Base-by-base conservation (phyloP, 1,140 invertebrate genomes). In the Papilio polyxenes region DNA sequence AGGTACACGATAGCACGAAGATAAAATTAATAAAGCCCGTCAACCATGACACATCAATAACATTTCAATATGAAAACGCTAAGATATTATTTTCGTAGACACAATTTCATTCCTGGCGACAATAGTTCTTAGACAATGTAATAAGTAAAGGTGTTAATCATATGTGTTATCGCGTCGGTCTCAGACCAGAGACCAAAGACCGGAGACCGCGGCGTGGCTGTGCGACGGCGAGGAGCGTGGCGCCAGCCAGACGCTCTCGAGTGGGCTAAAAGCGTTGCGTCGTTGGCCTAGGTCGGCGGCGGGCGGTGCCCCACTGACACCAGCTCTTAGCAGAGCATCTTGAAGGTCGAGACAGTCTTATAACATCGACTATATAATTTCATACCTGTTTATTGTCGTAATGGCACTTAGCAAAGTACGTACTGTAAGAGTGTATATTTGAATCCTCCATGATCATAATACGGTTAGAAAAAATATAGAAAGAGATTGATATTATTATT, bases 221-320 rank as follows among this genome's bases (percentile, higher is more conserved):
- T 11, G 20, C 11, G 5, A 20, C 75, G 23, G 75, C 20, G 8
- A 3, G 31, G 3, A 4, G 65, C 65, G 65, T 31, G 65, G 65
- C 65, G 65, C 65, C 48, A 48, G 75, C 20, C 75, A 76, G 75
- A 76, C 75, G 75, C 20, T 53, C 75, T 76, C 49, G 20, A 76
- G 75, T 76, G 75, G 75, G 48, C 75, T 76, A 76, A 76, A 76
- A 76, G 75, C 75, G 75, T 13, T 9, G 20, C 75, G 75, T 49
- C 75, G 75, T 76, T 76, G 48, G 75, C 44, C 75, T 76, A 76
- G 75, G 75, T 76, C 75, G 75, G 75, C 44, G n/a, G n/a, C n/a
- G n/a, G 8, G 10, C 75, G 20, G 48, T 76, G 75, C 75, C 75
- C 75, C 48, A 76, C 75, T 76, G 49, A 76, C n/a, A 59, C 56